Conservation (phyloP, 2,797 vertebrate species). For the Rachycentron canadum region DNA sequence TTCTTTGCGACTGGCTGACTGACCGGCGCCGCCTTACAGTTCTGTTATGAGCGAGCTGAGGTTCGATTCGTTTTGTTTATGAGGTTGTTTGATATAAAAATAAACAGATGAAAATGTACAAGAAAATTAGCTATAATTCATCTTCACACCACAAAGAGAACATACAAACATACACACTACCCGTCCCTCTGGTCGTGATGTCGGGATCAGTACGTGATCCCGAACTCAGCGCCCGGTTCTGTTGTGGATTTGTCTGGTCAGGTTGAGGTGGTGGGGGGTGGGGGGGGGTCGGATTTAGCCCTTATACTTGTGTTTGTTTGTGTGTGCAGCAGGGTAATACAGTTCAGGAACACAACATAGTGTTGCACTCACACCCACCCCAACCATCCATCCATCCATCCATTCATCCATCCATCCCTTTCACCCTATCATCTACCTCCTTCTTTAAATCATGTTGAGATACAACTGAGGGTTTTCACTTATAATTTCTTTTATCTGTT, state of each 20-base stretch:
- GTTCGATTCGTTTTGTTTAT: constrained; percentile 79
- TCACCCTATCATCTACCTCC: constrained; percentile 8
- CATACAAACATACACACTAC: constrained; percentile 21
- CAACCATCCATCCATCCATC: no score
- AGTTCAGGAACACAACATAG: constrained; percentile 44
- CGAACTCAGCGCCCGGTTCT: neutral
- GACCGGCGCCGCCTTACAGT: constrained; percentile 59
- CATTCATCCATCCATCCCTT: constrained; percentile 1
- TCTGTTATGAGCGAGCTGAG: constrained; percentile 77
- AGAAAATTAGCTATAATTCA: constrained; percentile 50
- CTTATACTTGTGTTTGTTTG: constrained; percentile 55
- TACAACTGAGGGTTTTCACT: constrained; percentile 13
- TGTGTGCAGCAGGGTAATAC: constrained; percentile 53
- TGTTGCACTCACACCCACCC: constrained; percentile 46
- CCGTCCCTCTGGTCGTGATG: constrained; percentile 17
- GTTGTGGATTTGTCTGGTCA: constrained; percentile 14
- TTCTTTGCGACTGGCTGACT: neutral
- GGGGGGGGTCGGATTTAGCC: constrained; percentile 35
- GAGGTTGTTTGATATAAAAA: constrained; percentile 76
- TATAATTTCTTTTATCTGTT: neutral
- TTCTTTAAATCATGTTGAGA: neutral
- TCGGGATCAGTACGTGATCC: constrained; percentile 6
- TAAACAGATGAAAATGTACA: constrained; percentile 50
- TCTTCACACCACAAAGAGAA: constrained; percentile 43
- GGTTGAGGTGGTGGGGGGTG: no score